Evolutionary conservation across 2,888 invertebrate species (phyloP).

Genomic region (Steinernema carpocapsae): DNA sequence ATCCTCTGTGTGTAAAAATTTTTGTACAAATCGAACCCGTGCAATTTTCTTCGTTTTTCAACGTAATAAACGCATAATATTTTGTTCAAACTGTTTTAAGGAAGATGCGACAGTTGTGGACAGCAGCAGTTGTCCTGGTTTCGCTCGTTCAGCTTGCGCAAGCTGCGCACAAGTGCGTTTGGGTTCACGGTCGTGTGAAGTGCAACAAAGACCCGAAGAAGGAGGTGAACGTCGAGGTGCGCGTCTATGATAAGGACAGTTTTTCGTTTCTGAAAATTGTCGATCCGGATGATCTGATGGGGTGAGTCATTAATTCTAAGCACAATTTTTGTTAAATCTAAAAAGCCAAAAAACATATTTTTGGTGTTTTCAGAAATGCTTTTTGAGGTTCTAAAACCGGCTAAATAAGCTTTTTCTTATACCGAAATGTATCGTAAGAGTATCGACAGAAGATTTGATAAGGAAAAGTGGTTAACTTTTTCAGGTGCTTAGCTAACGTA

Average conservation of each 20-base stretch:
- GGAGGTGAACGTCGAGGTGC: conserved; percentile 66
- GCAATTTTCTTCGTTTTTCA: neutral
- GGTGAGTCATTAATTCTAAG: conserved; percentile 46
- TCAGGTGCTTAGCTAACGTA: too few relatives aligned
- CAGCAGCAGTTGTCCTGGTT: conserved; percentile 8
- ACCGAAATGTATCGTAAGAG: too few relatives aligned
- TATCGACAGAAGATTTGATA: too few relatives aligned
- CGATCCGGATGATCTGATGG: conserved; percentile 68
- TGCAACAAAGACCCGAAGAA: conserved; percentile 61
- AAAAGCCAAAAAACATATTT: too few relatives aligned
- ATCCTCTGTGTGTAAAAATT: neutral
- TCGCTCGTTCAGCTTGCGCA: conserved; percentile 24
- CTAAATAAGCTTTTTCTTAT: too few relatives aligned
- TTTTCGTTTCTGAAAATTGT: conserved; percentile 54
- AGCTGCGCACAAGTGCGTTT: conserved; percentile 61
- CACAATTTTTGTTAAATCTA: neutral
- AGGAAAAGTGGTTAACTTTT: too few relatives aligned
- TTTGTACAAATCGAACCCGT: too few relatives aligned
- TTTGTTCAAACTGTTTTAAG: neutral
- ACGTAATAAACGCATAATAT: neutral
- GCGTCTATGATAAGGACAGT: conserved; percentile 64
- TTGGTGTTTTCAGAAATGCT: too few relatives aligned
- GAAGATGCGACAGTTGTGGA: conserved; percentile 22
- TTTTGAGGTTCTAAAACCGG: too few relatives aligned
- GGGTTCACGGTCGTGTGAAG: conserved; percentile 60